Evolutionary conservation across 2,888 invertebrate species (phyloP).

Genomic region (Dryobotodes eremita): DNA sequence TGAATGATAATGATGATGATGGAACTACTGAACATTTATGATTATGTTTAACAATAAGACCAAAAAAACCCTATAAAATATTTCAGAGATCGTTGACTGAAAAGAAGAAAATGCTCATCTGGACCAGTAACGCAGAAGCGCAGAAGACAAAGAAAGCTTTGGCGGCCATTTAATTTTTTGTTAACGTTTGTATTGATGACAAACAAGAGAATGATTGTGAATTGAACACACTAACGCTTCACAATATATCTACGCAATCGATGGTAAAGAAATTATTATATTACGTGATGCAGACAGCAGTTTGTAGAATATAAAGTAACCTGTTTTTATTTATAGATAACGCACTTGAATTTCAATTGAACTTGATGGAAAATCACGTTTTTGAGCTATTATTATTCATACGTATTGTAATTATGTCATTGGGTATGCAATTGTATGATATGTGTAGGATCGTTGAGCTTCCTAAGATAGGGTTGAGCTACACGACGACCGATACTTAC

Average conservation of each 20-base stretch:
- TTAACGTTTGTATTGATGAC: conserved; percentile 11
- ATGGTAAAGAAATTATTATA: conserved; percentile 27
- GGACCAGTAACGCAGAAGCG: conserved; percentile 39
- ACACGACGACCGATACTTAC: no score
- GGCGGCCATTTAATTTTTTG: conserved; percentile 44
- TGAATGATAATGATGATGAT: not conserved
- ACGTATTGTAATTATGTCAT: not conserved
- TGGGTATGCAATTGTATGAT: not conserved
- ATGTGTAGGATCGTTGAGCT: not conserved
- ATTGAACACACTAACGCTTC: conserved; percentile 31
- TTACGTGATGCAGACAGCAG: conserved; percentile 28
- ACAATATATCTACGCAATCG: conserved; percentile 44
- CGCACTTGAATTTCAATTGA: not conserved
- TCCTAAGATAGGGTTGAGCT: no score
- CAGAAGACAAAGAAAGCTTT: conserved; percentile 50
- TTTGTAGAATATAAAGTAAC: conserved; percentile 8
- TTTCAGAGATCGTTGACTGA: not conserved
- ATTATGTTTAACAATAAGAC: not conserved
- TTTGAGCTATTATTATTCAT: not conserved
- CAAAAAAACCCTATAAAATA: not conserved
- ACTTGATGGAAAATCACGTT: conserved; percentile 31
- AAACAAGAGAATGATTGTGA: conserved; percentile 49
- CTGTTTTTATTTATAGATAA: conserved; percentile 10
- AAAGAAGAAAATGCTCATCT: conserved; percentile 31
- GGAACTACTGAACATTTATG: not conserved